A percentile compares a stretch with the other conserved stretches of the same genome.
Evolutionary conservation across 2,113 vertebrate species (phyloP).

Genomic region (Sturnira hondurensis): DNA sequence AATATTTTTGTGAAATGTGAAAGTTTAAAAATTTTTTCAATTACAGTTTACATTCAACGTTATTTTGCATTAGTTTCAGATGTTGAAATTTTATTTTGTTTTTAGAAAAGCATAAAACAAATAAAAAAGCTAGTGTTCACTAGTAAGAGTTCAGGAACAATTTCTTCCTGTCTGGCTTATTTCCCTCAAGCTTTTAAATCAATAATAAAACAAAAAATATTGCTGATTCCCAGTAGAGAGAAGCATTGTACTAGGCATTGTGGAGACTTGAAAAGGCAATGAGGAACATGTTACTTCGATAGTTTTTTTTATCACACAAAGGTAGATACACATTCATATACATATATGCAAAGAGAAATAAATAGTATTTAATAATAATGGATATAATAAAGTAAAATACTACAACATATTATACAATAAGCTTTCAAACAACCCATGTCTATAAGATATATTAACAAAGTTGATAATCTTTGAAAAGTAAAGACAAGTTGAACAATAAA

Average conservation of each 20-base stretch:
- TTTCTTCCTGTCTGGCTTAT: neutral
- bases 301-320: neutral
- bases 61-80: neutral
- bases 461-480: neutral
- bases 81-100: neutral
- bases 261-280: neutral
- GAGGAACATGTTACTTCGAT: neutral
- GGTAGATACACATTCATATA: neutral
- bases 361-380: neutral
- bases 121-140: neutral
- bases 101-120: neutral
- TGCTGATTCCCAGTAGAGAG: neutral
- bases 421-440: neutral
- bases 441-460: neutral
- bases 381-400: neutral
- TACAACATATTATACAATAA: neutral
- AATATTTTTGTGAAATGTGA: neutral
- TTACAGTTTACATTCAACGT: neutral
- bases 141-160: neutral
- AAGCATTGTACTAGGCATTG: neutral
- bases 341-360: neutral
- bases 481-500: neutral
- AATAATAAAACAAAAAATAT: slow-evolving; percentile 12
- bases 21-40: neutral
- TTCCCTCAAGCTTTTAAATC: slow-evolving; percentile 42